Percentiles rank a stretch among this genome's conserved stretches.
Evolutionary conservation across 2,113 vertebrate genomes (phyloP).

Genomic region (Penelope pileata): DNA sequence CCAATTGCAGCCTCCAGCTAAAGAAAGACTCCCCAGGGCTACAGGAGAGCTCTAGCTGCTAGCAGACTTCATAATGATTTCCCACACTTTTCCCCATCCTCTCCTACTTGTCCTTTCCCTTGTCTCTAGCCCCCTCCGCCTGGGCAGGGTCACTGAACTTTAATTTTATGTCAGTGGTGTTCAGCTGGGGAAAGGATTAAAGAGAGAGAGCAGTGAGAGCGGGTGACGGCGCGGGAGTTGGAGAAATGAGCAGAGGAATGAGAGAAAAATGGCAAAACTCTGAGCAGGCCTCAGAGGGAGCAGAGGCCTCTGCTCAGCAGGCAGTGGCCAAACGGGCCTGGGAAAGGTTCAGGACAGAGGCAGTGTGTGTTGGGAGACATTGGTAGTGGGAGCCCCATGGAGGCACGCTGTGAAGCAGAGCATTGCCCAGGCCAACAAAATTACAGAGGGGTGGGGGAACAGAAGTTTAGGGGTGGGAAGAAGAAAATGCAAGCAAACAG

Average conservation of each 20-base stretch:
- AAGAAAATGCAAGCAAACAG: background rate
- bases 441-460: background rate
- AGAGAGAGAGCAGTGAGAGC: background rate
- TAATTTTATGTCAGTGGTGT: constrained; percentile 47
- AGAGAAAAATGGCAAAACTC: background rate
- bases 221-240: fast-evolving
- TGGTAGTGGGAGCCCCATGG: background rate
- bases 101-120: constrained; percentile 28
- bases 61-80: constrained; percentile 62
- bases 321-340: background rate
- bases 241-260: background rate
- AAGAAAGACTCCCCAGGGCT: constrained; percentile 71
- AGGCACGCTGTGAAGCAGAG: fast-evolving
- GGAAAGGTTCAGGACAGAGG: background rate
- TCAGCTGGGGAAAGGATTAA: constrained; percentile 28
- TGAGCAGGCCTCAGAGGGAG: background rate
- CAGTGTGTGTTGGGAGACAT: background rate
- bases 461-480: background rate
- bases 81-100: constrained; percentile 35
- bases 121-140: background rate
- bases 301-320: background rate
- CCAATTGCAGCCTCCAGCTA: constrained; percentile 68
- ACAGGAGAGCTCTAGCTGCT: constrained; percentile 35
- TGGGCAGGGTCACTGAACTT: constrained; percentile 43
- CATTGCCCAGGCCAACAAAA: background rate